Evolutionary conservation across 2,113 vertebrate genomes (phyloP).

Genomic region (Cephalopholis sonnerati): DNA sequence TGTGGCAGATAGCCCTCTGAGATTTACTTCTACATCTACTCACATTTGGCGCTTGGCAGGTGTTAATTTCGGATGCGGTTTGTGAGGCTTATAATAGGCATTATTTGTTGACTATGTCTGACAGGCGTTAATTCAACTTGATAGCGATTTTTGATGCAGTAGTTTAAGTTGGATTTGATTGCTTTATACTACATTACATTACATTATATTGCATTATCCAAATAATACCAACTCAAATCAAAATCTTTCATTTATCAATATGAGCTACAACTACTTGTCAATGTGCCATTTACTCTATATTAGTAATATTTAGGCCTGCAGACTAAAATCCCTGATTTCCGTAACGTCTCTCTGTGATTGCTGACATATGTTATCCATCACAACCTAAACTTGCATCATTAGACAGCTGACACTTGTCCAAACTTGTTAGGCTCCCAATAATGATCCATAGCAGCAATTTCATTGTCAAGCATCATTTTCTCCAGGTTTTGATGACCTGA

Average conservation of each 20-base stretch:
- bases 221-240: no score
- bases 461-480: constrained; percentile 73
- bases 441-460: constrained; percentile 74
- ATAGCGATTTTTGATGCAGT: neutral
- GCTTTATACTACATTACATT: no score
- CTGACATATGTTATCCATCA: constrained; percentile 82
- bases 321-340: constrained; percentile 38
- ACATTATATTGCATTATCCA: no score
- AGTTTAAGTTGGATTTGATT: neutral
- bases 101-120: neutral
- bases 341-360: constrained; percentile 53
- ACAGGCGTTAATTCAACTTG: no score
- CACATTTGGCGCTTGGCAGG: no score
- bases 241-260: neutral
- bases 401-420: constrained; percentile 71
- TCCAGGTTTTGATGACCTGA: constrained; percentile 60
- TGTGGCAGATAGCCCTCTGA: no score
- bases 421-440: constrained; percentile 70
- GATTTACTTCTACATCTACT: no score
- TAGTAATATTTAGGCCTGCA: neutral
- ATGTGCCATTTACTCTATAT: constrained; percentile 32
- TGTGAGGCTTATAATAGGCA: neutral
- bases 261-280: constrained; percentile 21
- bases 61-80: no score
- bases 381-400: constrained; percentile 66